phyloP scores from a whole-genome alignment of 1,140 invertebrate genomes.

The Drosophila jambulina region DNA sequence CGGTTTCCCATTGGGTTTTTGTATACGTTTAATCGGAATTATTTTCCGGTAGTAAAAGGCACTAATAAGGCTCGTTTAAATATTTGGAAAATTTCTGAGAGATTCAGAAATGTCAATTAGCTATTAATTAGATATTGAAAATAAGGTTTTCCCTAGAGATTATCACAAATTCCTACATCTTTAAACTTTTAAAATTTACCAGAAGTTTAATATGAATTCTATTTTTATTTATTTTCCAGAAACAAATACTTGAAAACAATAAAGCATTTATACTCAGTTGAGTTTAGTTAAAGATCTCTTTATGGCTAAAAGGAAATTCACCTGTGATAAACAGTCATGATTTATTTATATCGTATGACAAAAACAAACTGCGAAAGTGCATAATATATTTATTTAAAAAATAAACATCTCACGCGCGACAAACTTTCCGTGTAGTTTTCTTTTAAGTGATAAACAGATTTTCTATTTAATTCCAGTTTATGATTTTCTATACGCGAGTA shows the following conservation, averaged over 20 bases:
- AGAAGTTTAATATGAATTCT: neutral
- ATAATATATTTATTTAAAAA: constrained; percentile 43
- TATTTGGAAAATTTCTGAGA: neutral
- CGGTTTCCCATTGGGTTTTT: constrained; percentile 22
- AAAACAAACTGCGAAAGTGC: constrained; percentile 32
- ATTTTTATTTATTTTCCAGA: neutral
- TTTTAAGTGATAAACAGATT: constrained; percentile 22
- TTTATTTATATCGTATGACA: constrained; percentile 38
- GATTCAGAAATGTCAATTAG: neutral
- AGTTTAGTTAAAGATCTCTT: constrained; percentile 2
- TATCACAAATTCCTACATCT: neutral
- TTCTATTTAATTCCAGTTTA: constrained; percentile 35
- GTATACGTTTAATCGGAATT: constrained; percentile 20
- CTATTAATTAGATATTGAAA: neutral
- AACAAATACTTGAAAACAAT: neutral
- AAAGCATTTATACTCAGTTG: neutral
- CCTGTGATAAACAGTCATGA: constrained; percentile 21
- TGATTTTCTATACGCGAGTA: constrained; percentile 21
- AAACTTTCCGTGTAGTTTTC: constrained; percentile 19
- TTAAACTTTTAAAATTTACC: neutral
- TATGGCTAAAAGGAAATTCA: constrained; percentile 10
- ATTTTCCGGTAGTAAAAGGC: constrained; percentile 1
- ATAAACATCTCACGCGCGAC: constrained; percentile 14
- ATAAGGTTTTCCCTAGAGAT: neutral
- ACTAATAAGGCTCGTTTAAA: neutral